Evolutionary conservation across 2,888 invertebrate genomes (phyloP).

Genomic region (Nudaria mundana): DNA sequence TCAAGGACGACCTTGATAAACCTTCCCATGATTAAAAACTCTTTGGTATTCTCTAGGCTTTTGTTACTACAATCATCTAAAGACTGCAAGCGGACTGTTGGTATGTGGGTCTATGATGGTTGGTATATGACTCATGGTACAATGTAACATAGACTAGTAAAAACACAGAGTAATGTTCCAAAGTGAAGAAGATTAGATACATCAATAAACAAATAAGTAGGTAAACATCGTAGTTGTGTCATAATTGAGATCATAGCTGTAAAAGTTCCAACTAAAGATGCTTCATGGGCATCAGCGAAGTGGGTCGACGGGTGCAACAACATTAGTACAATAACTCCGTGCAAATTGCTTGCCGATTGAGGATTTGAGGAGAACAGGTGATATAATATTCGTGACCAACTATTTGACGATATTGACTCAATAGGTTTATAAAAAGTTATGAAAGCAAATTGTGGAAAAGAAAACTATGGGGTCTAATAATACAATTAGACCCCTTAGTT

Average conservation of each 20-base stretch:
- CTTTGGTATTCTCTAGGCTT: too few relatives aligned
- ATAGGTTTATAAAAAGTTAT: background rate
- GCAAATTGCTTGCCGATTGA: constrained; percentile 21
- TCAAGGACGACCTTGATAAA: too few relatives aligned
- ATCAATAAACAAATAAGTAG: background rate
- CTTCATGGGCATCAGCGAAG: constrained; percentile 6
- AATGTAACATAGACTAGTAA: too few relatives aligned
- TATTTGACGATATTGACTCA: constrained; percentile 10
- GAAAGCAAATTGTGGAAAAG: background rate
- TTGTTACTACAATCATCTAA: too few relatives aligned
- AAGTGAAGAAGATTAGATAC: too few relatives aligned
- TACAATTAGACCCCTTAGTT: too few relatives aligned
- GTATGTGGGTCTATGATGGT: too few relatives aligned
- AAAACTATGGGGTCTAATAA: background rate
- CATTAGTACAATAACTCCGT: constrained; percentile 4
- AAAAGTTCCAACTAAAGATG: background rate
- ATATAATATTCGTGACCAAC: constrained; percentile 25
- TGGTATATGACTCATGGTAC: too few relatives aligned
- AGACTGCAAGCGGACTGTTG: too few relatives aligned
- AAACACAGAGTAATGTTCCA: too few relatives aligned
- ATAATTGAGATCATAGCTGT: background rate
- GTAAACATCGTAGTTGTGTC: background rate
- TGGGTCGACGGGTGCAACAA: constrained; percentile 16
- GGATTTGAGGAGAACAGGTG: constrained; percentile 26
- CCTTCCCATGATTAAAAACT: too few relatives aligned